Conservation (phyloP, 1,140 invertebrate species). For the Hyphantria cunea region DNA sequence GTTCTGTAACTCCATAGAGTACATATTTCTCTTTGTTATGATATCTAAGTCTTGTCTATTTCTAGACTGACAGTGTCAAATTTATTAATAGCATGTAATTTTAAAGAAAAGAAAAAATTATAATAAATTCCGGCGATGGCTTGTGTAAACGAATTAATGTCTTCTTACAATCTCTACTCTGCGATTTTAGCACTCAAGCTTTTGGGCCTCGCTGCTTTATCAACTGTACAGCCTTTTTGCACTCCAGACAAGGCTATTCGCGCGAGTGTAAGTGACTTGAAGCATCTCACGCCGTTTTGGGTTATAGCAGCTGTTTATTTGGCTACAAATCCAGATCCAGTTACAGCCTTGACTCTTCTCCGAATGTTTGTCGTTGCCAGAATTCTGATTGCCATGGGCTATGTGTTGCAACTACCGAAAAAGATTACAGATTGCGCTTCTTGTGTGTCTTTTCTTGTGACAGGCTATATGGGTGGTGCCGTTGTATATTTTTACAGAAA, state of each 20-base stretch:
- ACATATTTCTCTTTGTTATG: too few species aligned
- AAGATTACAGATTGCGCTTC: constrained; percentile 39
- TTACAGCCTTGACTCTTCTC: constrained; percentile 40
- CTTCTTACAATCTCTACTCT: constrained; percentile 40
- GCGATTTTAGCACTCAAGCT: constrained; percentile 53
- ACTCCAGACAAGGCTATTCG: constrained; percentile 47
- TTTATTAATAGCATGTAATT: too few species aligned
- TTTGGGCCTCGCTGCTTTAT: constrained; percentile 45
- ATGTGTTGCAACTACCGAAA: constrained; percentile 38
- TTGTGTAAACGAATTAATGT: background rate
- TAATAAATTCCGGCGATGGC: too few species aligned
- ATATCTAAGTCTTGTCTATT: too few species aligned
- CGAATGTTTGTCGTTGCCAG: constrained; percentile 42
- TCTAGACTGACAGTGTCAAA: too few species aligned
- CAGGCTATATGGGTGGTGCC: constrained; percentile 43
- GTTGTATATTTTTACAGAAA: too few species aligned
- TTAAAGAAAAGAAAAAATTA: too few species aligned
- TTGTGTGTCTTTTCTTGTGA: constrained; percentile 49
- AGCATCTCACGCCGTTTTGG: constrained; percentile 59
- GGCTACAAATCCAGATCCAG: constrained; percentile 45
- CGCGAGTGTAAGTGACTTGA: constrained; percentile 53
- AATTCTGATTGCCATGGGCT: constrained; percentile 42
- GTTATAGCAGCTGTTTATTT: constrained; percentile 53
- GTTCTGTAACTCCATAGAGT: too few species aligned
- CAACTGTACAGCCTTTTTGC: constrained; percentile 36